Evolutionary conservation across 1,140 invertebrate species (phyloP), one percentile per base, ranked within the genome.

Genomic region (Artemia franciscana): DNA sequence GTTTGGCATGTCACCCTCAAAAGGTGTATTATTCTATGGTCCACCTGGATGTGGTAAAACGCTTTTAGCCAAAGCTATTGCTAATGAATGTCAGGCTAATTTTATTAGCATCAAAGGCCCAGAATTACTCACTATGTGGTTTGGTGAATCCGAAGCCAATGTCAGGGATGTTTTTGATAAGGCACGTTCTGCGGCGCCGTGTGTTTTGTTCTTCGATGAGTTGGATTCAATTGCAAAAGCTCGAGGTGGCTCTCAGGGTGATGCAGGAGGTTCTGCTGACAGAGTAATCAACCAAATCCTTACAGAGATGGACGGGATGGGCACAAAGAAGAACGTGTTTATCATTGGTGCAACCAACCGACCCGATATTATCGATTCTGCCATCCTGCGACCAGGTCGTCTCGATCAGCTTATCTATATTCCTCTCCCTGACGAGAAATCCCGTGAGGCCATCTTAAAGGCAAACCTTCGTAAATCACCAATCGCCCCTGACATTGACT

Each of bases 271-370:
- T 66, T 95, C 96, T 59, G 94, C 94, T 24, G 96, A 99, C 77
- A 80, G 96, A 67, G 96, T 99, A 18, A 99, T 99, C 73, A 99
- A 99, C 76, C 95, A 99, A 79, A 92, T 99, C 70, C 79, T 99
- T 57, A 99, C 95, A 21, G 96, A 99, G 78, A 99, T 99, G 95
- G 96, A 99, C 74, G 95, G 96, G 68, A 99, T 99, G 95, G 90
- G 91, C 24, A 88, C 92, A 23, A 99, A 99, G 79, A 99, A 99
- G 76, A 99, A 99, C 74, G 95, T 99, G 2, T 99, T 99, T 71
- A 98, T 99, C 66, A 99, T 99, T 74, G 39, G 93, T 73, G 89
- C 90, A 26, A 93, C 90, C n/a, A 93, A 92, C 76, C 73, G 82
- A 70, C 83, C 82, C 64, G 76, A 99, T 72, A 98, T 99, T 68